Evolutionary conservation across 2,888 invertebrate genomes (phyloP), one percentile per base, ranked within the genome.

Genomic region (Tetrapedia diversipes): DNA sequence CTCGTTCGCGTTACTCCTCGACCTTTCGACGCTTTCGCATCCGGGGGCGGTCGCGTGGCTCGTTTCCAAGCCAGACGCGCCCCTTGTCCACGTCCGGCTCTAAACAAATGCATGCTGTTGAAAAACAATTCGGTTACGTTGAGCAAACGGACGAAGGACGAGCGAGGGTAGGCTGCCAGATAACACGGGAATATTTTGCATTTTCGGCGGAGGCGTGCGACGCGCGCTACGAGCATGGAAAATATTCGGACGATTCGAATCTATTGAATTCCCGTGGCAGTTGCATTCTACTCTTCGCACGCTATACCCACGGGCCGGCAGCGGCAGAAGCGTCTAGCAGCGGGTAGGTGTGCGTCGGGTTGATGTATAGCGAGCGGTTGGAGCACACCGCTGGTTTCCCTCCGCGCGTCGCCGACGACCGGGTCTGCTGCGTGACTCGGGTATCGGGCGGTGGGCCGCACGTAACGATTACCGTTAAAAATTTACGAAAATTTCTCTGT

Each of bases 381-480:
- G 19, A 4, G 53, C 2, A 32, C 29, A 16, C 27, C 32, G 19
- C 16, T 19, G 8, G 2, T n/a, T 32, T 34, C 32, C 37, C n/a
- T 43, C 29, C 34, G 19, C 54, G 65, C 49, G 59, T 75, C 43
- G 66, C 57, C 63, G 72, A 71, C 73, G 45, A 73, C n/a, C n/a
- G n/a, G n/a, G n/a, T n/a, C n/a, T n/a, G 45, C 59, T 81, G 83
- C 84, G 84, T 84, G 84, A 84, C 85, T 81, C 77, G 84, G 79
- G 37, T 85, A 82, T 85, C 66, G 74, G 73, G 60, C 68, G 53
- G 71, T 70, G 27, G n/a, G n/a, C n/a, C 39, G 72, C 74, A 67
- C 73, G 75, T 79, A 81, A 75, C 84, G 84, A 85, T 84, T 85
- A 85, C 79, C 79, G 81, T 84, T 75, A 85, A 84, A 85, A 84